Evolutionary conservation across 2,888 invertebrate genomes (phyloP), one percentile per base, ranked within the genome.

Genomic region (Troides oblongomaculatus): DNA sequence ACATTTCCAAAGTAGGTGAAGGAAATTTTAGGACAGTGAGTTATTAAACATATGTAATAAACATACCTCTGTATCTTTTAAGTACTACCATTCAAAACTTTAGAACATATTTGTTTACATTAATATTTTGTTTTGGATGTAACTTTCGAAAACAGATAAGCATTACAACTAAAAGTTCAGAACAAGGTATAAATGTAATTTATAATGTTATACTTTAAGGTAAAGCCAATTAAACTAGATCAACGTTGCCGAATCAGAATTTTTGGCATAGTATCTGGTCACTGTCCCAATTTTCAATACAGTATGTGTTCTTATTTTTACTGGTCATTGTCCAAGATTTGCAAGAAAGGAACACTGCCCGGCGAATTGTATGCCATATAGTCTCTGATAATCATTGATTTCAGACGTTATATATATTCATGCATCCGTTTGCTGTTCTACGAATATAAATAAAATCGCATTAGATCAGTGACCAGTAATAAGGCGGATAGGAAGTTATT

Each of bases 261-360:
- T 81, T 85, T 89, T 92, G 91, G 90, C 90, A 89, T 86, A 80
- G 81, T 83, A 85, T 84, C 81, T 85, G 88, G 88, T 85, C 85
- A 85, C 84, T 82, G 92, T 86, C 84, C 92, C 86, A 92, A 78
- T 85, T 91, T 88, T 89, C 87, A 82, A 88, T 89, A 86, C 84
- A 82, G 87, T 83, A 79, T 82, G 83, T 82, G 87, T 79, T 84
- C 84, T 84, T 89, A 88, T 90, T 90, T 90, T 88, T 84, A 84
- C 87, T 91, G 87, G 91, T 89, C 86, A 87, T 88, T 85, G 89
- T 90, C 88, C 91, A 91, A 92, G 82, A 84, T 79, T 78, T 88
- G 88, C 88, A 88, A 88, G 77, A 75, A 78, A 82, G 83, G 80
- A 85, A 79, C 77, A 75, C 77, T 78, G 75, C 80, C 76, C 77